These are phyloP conservation scores for Corticium candelabrum DNA, from an alignment of 37 sponge, comb jelly and placozoan genomes.

Conservation along the genomic window DNA sequence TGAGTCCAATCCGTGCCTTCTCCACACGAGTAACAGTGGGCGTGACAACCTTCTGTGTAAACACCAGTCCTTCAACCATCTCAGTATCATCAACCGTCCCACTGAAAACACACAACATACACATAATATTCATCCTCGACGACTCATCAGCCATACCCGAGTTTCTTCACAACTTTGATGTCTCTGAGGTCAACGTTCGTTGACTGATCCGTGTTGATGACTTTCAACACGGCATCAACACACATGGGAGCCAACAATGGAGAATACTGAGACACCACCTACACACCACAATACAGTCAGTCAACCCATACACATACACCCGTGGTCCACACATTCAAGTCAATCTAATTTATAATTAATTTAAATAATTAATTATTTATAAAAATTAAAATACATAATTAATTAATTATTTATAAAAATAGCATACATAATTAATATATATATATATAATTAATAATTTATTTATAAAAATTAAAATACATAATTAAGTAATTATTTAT, in stretches of 20 bases:
- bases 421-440: too few species aligned
- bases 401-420: too few species aligned
- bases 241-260: slow-evolving; percentile 79
- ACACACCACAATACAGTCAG: neutral
- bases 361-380: too few species aligned
- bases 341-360: too few species aligned
- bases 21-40: slow-evolving; percentile 82
- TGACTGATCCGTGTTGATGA: slow-evolving; percentile 78
- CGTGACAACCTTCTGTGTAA: slow-evolving; percentile 90
- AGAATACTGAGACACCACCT: slow-evolving; percentile 98
- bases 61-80: slow-evolving; percentile 95
- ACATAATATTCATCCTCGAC: too few species aligned
- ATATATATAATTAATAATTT: too few species aligned
- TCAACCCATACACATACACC: too few species aligned
- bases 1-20: slow-evolving; percentile 96
- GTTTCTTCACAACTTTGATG: slow-evolving; percentile 52
- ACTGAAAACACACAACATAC: slow-evolving; percentile 32
- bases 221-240: slow-evolving; percentile 91
- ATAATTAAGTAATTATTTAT: too few species aligned
- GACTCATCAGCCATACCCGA: slow-evolving; percentile 16
- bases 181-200: slow-evolving; percentile 95
- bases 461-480: too few species aligned
- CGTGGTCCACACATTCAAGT: too few species aligned
- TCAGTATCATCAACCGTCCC: slow-evolving; percentile 99
- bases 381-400: too few species aligned